These are phyloP conservation scores for Eupsittula cactorum DNA, from an alignment of 2,113 vertebrate species.

Conservation along the genomic window DNA sequence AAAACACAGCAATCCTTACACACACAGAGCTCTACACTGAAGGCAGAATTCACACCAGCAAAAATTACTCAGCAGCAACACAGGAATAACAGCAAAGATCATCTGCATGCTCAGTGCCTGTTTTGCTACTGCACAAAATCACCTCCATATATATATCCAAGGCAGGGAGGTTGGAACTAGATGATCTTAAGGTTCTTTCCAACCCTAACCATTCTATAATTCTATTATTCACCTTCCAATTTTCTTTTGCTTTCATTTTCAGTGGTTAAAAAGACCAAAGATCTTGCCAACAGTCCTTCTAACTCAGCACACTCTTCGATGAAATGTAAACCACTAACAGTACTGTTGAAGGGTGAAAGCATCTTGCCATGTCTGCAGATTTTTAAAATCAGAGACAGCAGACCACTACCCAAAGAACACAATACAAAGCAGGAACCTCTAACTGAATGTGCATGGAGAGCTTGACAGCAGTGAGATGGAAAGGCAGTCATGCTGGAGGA, in stretches of 20 bases:
- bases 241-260: background rate
- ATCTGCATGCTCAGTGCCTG: background rate
- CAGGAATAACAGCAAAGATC: background rate
- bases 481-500: background rate
- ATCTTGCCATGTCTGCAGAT: background rate
- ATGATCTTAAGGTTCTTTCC: background rate
- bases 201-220: background rate
- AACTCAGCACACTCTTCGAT: background rate
- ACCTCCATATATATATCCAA: background rate
- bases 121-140: background rate
- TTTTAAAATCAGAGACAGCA: background rate
- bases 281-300: background rate
- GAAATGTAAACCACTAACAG: background rate
- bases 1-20: background rate
- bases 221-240: background rate
- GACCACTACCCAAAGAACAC: background rate
- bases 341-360: background rate
- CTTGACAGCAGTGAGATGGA: background rate
- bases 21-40: rapidly evolving
- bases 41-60: background rate
- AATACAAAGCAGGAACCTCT: background rate
- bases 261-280: background rate
- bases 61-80: background rate
- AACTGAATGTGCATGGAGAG: background rate
- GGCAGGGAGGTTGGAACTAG: background rate